Conservation (phyloP, 1,140 invertebrate genomes). For the Neocloeon triangulifer region DNA sequence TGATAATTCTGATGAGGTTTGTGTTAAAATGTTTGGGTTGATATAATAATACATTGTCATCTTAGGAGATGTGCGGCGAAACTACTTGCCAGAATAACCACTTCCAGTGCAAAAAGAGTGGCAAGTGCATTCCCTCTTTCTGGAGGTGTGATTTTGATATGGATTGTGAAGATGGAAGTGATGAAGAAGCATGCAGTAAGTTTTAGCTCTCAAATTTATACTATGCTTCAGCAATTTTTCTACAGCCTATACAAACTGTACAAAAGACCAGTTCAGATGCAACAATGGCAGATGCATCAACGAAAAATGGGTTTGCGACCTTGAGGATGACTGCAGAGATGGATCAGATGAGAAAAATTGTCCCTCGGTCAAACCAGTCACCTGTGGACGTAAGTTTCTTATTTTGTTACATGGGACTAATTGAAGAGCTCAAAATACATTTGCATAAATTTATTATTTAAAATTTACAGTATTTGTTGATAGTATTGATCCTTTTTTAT, state of each 20-base stretch:
- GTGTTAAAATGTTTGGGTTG: constrained; percentile 10
- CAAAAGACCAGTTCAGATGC: constrained; percentile 30
- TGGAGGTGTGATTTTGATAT: constrained; percentile 46
- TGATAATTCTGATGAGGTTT: constrained; percentile 21
- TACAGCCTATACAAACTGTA: constrained; percentile 13
- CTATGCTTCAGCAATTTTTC: constrained; percentile 3
- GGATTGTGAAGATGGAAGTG: constrained; percentile 36
- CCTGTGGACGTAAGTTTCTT: constrained; percentile 6
- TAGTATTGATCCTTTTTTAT: constrained; percentile 6
- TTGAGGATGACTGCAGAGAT: constrained; percentile 43
- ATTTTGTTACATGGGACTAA: too few species aligned
- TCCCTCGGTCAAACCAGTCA: constrained; percentile 12
- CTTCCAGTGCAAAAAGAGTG: constrained; percentile 36
- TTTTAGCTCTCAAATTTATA: constrained; percentile 1
- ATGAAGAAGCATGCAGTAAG: constrained; percentile 24
- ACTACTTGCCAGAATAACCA: constrained; percentile 31
- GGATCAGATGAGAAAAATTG: constrained; percentile 40
- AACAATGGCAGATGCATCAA: constrained; percentile 33
- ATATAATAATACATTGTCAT: not conserved
- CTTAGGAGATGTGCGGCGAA: constrained; percentile 14
- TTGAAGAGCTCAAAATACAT: constrained; percentile 5
- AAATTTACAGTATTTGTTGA: too few species aligned
- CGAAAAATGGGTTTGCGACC: constrained; percentile 37
- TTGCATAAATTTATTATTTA: constrained; percentile 7
- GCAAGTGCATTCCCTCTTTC: constrained; percentile 42